Percentiles rank a stretch among this genome's conserved stretches.
Conservation (phyloP, 1,140 invertebrate genomes). For the Rhynchophorus ferrugineus region DNA sequence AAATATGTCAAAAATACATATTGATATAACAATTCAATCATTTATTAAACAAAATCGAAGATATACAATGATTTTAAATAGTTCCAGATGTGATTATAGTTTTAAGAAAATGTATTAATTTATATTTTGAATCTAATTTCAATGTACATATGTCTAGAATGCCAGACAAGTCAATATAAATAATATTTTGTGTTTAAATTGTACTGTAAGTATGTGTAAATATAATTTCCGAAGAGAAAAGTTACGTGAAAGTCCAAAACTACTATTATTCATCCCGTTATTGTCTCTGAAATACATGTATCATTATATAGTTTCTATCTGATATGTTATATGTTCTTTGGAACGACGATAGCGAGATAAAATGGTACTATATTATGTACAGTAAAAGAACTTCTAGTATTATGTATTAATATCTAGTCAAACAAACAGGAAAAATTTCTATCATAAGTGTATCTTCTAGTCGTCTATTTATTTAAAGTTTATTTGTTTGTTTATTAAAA, state of each 20-base stretch:
- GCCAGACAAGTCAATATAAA: conserved; percentile 3
- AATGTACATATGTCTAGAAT: background rate
- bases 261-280: too few species aligned
- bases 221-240: background rate
- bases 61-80: too few species aligned
- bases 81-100: background rate
- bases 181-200: conserved; percentile 1
- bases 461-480: conserved; percentile 12
- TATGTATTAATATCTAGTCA: conserved; percentile 16
- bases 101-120: background rate
- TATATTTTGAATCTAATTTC: background rate
- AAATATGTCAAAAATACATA: too few species aligned
- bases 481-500: conserved; percentile 13
- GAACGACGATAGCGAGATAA: too few species aligned
- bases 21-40: too few species aligned
- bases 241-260: too few species aligned
- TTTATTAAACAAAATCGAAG: too few species aligned
- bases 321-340: too few species aligned
- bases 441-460: conserved; percentile 15
- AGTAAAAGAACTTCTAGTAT: conserved; percentile 5
- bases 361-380: too few species aligned
- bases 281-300: too few species aligned
- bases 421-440: conserved; percentile 15
- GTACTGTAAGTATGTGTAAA: conserved; percentile 3
- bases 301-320: too few species aligned